These are phyloP conservation scores for Hydrotaea diabolus DNA, from an alignment of 2,888 invertebrate species.

Conservation along the genomic window DNA sequence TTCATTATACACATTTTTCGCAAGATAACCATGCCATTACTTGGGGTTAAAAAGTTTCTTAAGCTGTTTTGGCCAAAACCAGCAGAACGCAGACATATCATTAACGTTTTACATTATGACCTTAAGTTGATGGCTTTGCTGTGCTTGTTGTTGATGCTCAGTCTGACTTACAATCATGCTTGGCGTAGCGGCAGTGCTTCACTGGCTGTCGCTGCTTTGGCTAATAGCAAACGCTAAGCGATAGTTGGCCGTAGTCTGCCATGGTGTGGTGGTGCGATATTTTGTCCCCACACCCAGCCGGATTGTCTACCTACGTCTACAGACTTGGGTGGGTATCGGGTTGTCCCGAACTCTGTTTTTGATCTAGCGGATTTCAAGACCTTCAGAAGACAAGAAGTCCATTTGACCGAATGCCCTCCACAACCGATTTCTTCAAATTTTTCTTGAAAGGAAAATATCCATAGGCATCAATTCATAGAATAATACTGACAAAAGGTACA, in stretches of 20 bases:
- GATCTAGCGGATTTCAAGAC: too few species aligned
- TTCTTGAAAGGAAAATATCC: too few species aligned
- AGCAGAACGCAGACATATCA: conserved; percentile 54
- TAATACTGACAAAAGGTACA: too few species aligned
- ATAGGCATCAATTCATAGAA: too few species aligned
- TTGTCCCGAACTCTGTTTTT: too few species aligned
- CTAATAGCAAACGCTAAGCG: neutral
- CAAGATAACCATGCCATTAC: conserved; percentile 4
- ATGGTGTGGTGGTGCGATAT: conserved; percentile 40
- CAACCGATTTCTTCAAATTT: too few species aligned
- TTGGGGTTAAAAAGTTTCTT: conserved; percentile 17
- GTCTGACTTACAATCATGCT: conserved; percentile 59
- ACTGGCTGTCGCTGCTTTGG: conserved; percentile 16
- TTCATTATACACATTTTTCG: neutral
- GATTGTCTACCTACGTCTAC: conserved; percentile 44
- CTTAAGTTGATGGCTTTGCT: conserved; percentile 40
- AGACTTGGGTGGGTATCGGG: too few species aligned
- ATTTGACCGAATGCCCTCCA: too few species aligned
- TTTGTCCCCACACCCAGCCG: conserved; percentile 51
- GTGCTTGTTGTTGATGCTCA: conserved; percentile 13
- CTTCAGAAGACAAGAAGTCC: too few species aligned
- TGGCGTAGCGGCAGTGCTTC: conserved; percentile 38
- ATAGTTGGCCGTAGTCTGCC: neutral
- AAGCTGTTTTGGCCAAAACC: conserved; percentile 12
- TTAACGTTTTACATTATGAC: conserved; percentile 64